These are phyloP conservation scores for Cinclus mexicanus DNA, from an alignment of 2,113 vertebrate species.

Conservation along the genomic window DNA sequence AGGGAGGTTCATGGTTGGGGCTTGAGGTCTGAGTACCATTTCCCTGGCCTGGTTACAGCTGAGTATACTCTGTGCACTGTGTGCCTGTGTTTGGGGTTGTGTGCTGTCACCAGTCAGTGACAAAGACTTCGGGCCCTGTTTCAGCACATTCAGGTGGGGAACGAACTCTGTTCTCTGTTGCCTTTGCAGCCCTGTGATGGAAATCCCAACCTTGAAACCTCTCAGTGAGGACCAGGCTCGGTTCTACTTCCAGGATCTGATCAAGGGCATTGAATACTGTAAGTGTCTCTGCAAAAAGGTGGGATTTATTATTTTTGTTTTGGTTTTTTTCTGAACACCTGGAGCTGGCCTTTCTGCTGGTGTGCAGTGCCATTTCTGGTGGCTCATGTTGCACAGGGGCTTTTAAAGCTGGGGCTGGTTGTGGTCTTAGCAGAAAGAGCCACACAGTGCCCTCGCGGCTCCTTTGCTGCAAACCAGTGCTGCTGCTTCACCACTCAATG, in stretches of 20 bases:
- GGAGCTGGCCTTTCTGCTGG: not conserved
- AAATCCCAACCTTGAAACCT: conserved; percentile 91
- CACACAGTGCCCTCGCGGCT: fast-evolving
- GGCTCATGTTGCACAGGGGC: not conserved
- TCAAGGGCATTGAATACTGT: conserved; percentile 97
- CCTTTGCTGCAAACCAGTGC: not conserved
- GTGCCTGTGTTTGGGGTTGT: not conserved
- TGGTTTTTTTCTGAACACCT: not conserved
- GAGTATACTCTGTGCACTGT: not conserved
- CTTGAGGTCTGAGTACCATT: not conserved
- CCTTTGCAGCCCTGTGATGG: conserved; percentile 90
- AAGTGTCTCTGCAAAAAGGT: conserved; percentile 54
- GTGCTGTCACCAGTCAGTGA: not conserved
- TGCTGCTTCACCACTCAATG: not conserved
- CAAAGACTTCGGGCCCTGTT: not conserved
- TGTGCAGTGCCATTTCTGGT: fast-evolving
- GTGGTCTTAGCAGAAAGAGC: not conserved
- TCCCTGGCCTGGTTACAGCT: not conserved
- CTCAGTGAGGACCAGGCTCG: conserved; percentile 93
- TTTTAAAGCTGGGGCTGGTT: not conserved
- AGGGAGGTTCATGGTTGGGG: not conserved
- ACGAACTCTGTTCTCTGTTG: not conserved
- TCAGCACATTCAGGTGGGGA: not conserved
- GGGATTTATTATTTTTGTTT: not conserved
- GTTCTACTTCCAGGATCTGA: conserved; percentile 96